phyloP scores from a whole-genome alignment of 2,113 vertebrate genomes.

The Smithornis capensis region DNA sequence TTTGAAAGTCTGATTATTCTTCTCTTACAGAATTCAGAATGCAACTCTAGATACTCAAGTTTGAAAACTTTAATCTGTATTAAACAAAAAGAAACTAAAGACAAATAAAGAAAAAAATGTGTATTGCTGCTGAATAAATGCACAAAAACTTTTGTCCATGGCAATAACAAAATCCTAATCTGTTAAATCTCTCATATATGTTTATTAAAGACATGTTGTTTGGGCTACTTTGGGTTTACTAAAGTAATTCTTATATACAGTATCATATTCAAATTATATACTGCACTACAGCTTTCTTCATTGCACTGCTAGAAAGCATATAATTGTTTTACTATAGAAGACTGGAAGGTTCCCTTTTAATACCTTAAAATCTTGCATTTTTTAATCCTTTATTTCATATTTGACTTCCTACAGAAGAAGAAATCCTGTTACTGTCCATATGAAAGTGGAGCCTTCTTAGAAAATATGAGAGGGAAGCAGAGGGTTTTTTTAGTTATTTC shows the following conservation, averaged over 20 bases:
- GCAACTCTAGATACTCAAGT: background rate
- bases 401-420: background rate
- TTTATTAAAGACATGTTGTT: constrained; percentile 11
- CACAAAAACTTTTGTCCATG: background rate
- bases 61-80: background rate
- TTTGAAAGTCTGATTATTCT: background rate
- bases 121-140: background rate
- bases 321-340: background rate
- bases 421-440: background rate
- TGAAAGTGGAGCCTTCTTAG: background rate
- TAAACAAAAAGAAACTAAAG: background rate
- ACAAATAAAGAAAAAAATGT: background rate
- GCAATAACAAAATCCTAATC: background rate
- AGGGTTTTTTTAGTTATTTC: background rate
- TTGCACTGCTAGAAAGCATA: background rate
- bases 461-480: background rate
- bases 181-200: background rate
- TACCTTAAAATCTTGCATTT: background rate
- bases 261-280: background rate
- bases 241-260: background rate
- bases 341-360: background rate
- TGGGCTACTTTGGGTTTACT: background rate
- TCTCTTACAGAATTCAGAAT: background rate
- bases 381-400: background rate
- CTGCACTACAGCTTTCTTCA: constrained; percentile 14